A percentile compares a stretch with the other conserved stretches of the same genome.
Evolutionary conservation across 2,113 vertebrate species (phyloP).

Genomic region (Cairina moschata): DNA sequence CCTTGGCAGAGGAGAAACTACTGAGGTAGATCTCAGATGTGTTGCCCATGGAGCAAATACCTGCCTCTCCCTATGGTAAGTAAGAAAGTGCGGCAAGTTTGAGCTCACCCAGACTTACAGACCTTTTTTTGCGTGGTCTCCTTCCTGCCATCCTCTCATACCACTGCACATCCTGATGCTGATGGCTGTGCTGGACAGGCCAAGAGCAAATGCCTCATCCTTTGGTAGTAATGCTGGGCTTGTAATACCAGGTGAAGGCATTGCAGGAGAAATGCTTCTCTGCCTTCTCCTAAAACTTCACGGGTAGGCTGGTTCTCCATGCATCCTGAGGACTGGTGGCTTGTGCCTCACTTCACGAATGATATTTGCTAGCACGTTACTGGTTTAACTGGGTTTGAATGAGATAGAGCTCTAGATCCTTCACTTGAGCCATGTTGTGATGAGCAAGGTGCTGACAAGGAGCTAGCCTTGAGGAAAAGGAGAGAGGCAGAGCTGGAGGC

Average conservation of each 20-base stretch:
- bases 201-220: background rate
- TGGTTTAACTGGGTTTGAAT: background rate
- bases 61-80: fast-evolving
- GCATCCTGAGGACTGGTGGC: no score
- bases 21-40: background rate
- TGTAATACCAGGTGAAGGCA: background rate
- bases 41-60: background rate
- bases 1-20: background rate
- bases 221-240: background rate
- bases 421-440: no score
- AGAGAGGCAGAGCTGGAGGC: background rate
- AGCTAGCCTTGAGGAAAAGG: background rate
- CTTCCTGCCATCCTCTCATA: no score
- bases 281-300: background rate
- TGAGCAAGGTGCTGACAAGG: background rate
- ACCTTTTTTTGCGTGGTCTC: no score
- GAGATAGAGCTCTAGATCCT: background rate
- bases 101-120: no score
- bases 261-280: background rate
- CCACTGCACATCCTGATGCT: no score
- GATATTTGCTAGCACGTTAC: background rate
- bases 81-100: no score
- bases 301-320: no score
- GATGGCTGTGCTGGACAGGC: no score
- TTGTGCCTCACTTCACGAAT: background rate